These are phyloP conservation scores for Myrmecophaga tridactyla DNA, from an alignment of 2,113 vertebrate species.

Conservation along the genomic window DNA sequence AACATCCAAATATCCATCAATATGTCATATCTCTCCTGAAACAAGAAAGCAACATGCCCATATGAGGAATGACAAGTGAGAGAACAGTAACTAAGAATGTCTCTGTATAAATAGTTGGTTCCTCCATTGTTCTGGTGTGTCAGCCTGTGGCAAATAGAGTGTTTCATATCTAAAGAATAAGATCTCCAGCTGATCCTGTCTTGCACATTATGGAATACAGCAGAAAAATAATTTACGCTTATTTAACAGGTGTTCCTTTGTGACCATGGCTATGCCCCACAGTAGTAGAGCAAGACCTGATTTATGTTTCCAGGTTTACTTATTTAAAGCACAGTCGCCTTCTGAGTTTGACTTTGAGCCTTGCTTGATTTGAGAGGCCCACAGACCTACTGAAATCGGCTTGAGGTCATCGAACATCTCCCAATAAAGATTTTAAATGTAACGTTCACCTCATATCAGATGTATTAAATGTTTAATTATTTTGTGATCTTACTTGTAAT, in stretches of 20 bases:
- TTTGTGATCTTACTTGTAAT: background rate
- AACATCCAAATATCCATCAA: too few species aligned
- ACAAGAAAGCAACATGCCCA: background rate
- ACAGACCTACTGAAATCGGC: background rate
- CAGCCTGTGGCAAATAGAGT: background rate
- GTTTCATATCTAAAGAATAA: background rate
- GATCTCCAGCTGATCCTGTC: background rate
- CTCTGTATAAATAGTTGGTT: constrained; percentile 12
- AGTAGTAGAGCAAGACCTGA: background rate
- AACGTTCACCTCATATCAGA: background rate
- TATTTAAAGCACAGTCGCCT: background rate
- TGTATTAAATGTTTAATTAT: background rate
- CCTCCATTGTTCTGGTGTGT: background rate
- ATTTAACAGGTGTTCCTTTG: constrained; percentile 14
- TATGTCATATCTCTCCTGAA: constrained; percentile 1
- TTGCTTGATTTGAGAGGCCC: background rate
- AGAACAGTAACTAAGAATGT: background rate
- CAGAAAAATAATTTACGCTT: constrained; percentile 8
- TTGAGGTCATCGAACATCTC: background rate
- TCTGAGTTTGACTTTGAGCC: background rate
- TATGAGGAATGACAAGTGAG: constrained; percentile 30
- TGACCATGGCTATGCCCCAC: background rate
- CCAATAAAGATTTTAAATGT: background rate
- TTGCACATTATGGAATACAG: background rate
- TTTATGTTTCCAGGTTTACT: background rate